phyloP scores from a whole-genome alignment of 2,888 invertebrate species.

The Drosophila atripex region DNA sequence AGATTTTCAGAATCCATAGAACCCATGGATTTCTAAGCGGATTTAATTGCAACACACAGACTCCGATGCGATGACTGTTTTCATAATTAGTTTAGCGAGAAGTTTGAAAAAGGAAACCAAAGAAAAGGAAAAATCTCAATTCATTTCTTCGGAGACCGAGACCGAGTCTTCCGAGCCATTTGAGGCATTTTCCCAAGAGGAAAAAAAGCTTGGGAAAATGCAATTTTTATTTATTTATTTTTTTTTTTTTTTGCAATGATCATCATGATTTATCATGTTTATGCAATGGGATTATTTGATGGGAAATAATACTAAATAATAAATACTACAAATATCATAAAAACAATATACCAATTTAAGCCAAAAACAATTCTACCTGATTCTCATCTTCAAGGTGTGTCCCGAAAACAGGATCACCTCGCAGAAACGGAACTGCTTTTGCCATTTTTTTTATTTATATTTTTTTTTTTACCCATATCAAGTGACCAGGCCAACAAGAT shows the following conservation, averaged over 20 bases:
- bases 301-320: slow-evolving; percentile 41
- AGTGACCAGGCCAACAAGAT: slow-evolving; percentile 37
- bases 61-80: slow-evolving; percentile 49
- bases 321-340: neutral
- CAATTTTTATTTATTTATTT: neutral
- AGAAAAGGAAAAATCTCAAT: slow-evolving; percentile 17
- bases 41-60: slow-evolving; percentile 28
- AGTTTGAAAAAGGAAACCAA: slow-evolving; percentile 3
- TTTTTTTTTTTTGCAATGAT: slow-evolving; percentile 14
- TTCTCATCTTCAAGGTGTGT: slow-evolving; percentile 22
- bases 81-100: slow-evolving; percentile 68
- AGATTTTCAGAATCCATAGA: slow-evolving; percentile 30
- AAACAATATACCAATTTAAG: no score
- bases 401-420: slow-evolving; percentile 54
- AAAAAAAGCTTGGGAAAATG: slow-evolving; percentile 22
- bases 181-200: slow-evolving; percentile 68
- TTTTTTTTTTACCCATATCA: slow-evolving; percentile 31
- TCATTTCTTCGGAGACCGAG: slow-evolving; percentile 36
- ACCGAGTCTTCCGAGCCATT: slow-evolving; percentile 58
- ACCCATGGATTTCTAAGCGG: slow-evolving; percentile 33
- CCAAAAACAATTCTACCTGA: neutral
- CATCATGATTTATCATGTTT: slow-evolving; percentile 59
- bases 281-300: slow-evolving; percentile 55
- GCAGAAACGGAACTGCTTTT: slow-evolving; percentile 62
- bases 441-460: neutral